Evolutionary conservation across 2,888 invertebrate species (phyloP), one percentile per base, ranked within the genome.

Genomic region (Vesta saturnalis): DNA sequence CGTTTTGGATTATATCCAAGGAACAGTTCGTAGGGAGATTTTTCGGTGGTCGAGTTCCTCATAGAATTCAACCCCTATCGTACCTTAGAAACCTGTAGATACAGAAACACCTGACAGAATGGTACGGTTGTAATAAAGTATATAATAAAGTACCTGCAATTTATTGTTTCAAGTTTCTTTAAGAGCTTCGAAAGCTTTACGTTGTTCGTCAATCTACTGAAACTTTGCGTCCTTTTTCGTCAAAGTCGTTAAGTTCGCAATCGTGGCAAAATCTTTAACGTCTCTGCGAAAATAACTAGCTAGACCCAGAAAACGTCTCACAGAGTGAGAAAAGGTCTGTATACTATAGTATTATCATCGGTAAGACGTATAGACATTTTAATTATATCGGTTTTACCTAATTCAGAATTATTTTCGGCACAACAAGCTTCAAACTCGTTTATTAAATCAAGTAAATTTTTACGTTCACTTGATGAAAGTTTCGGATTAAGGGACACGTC

Each of bases 11-110:
- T 5, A 19, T 58, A 58, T 1, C 58, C 58, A 1, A 58, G 30
- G 16, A 58, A n/a, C 14, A 58, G 15, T 15, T 58, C 58, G 5
- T 8, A 10, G 2, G 30, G 30, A 10, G 30, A 30, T 10, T 30
- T 30, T 10, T 6, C 10, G 6, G 54, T 54, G 6, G 54, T 19
- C 4, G 18, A 19, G 14, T 19, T 22, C 5, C 30, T 30, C 30
- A 52, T 61, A 1, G 30, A 35, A 35, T 54, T 61, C 14, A 61
- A 8, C 12, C 61, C 61, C 52, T 30, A 61, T 8, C n/a, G 3
- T 15, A 61, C 35, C 5, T 18, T 23, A 12, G 10, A 1, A 8
- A 61, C 52, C 61, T 0, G 49, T 52, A 1, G 1, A 14, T 2
- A 30, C 1, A 12, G 54, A 54, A 10, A 52, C 18, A 15, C 52